phyloP scores from a whole-genome alignment of 2,797 vertebrate species.

The Pantherophis alleghaniensis region DNA sequence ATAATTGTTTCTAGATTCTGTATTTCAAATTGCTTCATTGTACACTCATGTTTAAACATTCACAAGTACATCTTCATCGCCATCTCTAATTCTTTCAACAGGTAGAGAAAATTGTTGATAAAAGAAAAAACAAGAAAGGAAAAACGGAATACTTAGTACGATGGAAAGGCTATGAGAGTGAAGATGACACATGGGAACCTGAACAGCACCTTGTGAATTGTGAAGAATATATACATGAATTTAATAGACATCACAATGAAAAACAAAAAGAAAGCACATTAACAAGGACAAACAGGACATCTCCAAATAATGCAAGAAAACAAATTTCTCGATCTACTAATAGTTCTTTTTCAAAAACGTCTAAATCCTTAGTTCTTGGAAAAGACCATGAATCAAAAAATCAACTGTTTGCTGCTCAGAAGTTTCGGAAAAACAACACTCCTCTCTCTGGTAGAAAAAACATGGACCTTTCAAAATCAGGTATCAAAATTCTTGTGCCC shows the following conservation, averaged over 20 bases:
- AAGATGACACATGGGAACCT: constrained; percentile 95
- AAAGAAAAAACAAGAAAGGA: constrained; percentile 90
- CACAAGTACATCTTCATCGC: neutral
- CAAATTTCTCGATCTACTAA: constrained; percentile 80
- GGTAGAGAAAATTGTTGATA: constrained; percentile 93
- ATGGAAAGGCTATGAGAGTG: constrained; percentile 91
- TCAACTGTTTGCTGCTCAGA: constrained; percentile 74
- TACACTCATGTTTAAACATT: constrained; percentile 15
- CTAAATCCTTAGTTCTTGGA: constrained; percentile 68
- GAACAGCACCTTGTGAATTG: constrained; percentile 92
- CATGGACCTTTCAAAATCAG: constrained; percentile 89
- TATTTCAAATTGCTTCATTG: neutral
- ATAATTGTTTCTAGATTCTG: neutral
- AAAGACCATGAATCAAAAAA: constrained; percentile 73
- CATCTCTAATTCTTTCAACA: constrained; percentile 61
- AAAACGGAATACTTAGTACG: constrained; percentile 91
- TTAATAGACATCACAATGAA: constrained; percentile 82
- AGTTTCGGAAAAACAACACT: constrained; percentile 74
- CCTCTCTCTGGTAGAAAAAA: constrained; percentile 79
- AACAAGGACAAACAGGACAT: constrained; percentile 84
- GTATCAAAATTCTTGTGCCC: constrained; percentile 97
- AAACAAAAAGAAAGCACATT: constrained; percentile 76
- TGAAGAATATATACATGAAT: constrained; percentile 89
- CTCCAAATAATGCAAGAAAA: constrained; percentile 79
- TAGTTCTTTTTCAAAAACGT: constrained; percentile 75